Evolutionary conservation across 2,113 vertebrate species (phyloP).

Genomic region (Pyxicephalus adspersus): DNA sequence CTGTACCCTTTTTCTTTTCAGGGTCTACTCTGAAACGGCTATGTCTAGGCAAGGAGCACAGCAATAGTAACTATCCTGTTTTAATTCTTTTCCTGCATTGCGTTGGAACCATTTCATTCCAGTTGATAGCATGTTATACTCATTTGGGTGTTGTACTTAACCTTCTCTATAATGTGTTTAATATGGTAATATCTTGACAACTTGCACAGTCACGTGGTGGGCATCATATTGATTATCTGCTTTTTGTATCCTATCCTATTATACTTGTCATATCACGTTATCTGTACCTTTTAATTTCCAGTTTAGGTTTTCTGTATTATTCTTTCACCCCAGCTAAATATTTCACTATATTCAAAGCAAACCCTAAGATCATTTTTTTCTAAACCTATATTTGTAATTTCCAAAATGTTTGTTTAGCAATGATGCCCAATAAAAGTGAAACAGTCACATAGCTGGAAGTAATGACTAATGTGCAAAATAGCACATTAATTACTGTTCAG

Average conservation of each 20-base stretch:
- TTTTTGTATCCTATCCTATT: constrained; percentile 59
- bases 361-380: too few species aligned
- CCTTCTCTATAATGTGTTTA: constrained; percentile 51
- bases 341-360: too few species aligned
- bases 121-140: constrained; percentile 61
- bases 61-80: constrained; percentile 98
- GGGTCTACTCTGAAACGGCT: constrained; percentile 99
- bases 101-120: constrained; percentile 73
- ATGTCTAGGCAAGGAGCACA: constrained; percentile 99
- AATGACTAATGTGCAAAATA: too few species aligned
- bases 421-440: too few species aligned
- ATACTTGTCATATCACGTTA: constrained; percentile 58
- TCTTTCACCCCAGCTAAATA: background rate
- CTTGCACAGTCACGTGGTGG: constrained; percentile 62
- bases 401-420: too few species aligned
- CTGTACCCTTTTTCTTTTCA: constrained; percentile 94
- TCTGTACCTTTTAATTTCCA: constrained; percentile 52
- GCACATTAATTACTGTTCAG: too few species aligned
- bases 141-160: constrained; percentile 49
- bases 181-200: constrained; percentile 44
- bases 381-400: too few species aligned
- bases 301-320: constrained; percentile 7
- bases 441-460: too few species aligned
- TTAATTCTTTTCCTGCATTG: constrained; percentile 74
- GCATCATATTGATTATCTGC: constrained; percentile 60